Evolutionary conservation across 2,888 invertebrate genomes (phyloP), one percentile per base, ranked within the genome.

Genomic region (Anthoptus insignis): DNA sequence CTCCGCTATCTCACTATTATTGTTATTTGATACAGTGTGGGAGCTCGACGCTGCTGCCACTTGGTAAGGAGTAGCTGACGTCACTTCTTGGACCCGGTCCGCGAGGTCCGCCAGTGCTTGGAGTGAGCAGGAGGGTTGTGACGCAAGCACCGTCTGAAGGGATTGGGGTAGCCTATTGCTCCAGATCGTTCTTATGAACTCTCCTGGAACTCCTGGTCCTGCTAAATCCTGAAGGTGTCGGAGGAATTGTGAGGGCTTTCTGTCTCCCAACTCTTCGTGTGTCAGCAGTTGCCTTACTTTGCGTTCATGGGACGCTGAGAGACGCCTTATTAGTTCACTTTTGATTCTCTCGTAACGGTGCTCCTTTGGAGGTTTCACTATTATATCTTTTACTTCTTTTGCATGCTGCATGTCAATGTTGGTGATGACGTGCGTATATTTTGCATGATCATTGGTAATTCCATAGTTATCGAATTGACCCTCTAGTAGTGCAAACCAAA

Each of bases 231-330:
- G n/a, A n/a, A n/a, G n/a, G n/a, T n/a, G n/a, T n/a, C n/a, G n/a
- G n/a, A n/a, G n/a, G n/a, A n/a, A n/a, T 16, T 73, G 73, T 0
- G 72, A 70, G 1, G 73, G 71, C 21, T 70, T 72, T 8, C 73
- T 47, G 39, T 73, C 73, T 1, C 72, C 74, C 0, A 72, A 47
- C 47, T 73, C 68, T 21, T 71, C 70, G 13, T 64, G n/a, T n/a
- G n/a, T n/a, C n/a, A n/a, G n/a, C n/a, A n/a, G n/a, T n/a, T n/a
- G n/a, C n/a, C n/a, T n/a, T 7, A 69, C 21, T 24, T 67, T 67
- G 16, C 60, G 61, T 14, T 53, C 53, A 8, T 53, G 53, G 11
- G 53, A 53, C 0, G 53, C 53, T 1, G 53, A 32, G 4, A 71
- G 50, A 0, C 74, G 21, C 19, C 64, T 65, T 5, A 69, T 69